Evolutionary conservation across 2,113 vertebrate species (phyloP).

Genomic region (Maccullochella peelii): DNA sequence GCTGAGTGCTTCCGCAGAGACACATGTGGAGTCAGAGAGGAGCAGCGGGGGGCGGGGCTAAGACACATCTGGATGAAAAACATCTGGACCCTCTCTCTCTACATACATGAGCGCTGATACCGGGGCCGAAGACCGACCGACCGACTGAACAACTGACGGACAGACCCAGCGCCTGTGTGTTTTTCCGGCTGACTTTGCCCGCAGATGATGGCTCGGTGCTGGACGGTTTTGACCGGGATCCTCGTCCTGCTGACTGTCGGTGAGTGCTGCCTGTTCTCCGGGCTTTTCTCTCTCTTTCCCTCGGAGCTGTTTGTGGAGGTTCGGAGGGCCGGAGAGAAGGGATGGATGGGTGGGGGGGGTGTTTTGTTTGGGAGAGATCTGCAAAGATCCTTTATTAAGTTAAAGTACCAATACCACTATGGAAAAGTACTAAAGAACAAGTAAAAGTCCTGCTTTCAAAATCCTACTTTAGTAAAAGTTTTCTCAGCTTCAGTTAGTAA

Average conservation of each 20-base stretch:
- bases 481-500: neutral
- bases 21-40: too few relatives aligned
- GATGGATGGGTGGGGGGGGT: neutral
- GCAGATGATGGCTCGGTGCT: constrained; percentile 80
- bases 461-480: too few relatives aligned
- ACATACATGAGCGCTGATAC: constrained; percentile 30
- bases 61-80: constrained; percentile 90
- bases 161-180: constrained; percentile 9
- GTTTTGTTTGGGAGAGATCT: constrained; percentile 36
- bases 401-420: neutral
- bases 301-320: neutral
- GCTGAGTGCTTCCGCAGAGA: too few relatives aligned
- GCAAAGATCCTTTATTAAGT: neutral
- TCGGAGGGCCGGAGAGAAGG: neutral
- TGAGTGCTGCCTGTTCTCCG: constrained; percentile 76
- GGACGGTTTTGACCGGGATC: constrained; percentile 65
- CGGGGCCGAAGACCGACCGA: constrained; percentile 20
- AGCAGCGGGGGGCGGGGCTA: constrained; percentile 62
- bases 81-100: constrained; percentile 81
- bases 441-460: neutral
- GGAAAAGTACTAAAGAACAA: neutral
- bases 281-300: neutral
- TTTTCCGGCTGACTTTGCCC: neutral
- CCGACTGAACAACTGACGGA: neutral
- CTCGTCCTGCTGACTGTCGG: constrained; percentile 82